Base-by-base conservation (phyloP, 1,140 invertebrate genomes). In the Anastatus disparis region DNA sequence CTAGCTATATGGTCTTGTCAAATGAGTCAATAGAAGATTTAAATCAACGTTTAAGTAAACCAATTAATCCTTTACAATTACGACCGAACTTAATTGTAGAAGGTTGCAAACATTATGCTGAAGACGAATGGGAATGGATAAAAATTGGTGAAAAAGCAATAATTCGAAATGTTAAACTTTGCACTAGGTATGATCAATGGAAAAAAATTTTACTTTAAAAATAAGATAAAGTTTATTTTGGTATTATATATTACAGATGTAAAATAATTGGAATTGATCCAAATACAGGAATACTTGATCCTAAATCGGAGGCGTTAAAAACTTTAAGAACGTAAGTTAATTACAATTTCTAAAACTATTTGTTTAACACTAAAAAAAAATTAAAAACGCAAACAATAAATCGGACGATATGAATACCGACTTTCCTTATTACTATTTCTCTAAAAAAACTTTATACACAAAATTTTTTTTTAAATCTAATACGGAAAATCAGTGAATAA, bases 61-160 rank as follows among this genome's bases (percentile, higher is more conserved):
- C 77, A n/a, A 70, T 85, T 6, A 66, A 75, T 1, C 46, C 77
- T 12, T 65, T 82, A 22, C 84, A 87, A 76, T 87, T 88, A 55
- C 78, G 87, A 62, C 87, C 87, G 9, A 88, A 87, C 70, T 84
- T 89, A 31, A 75, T 87, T 0, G 76, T 88, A 6, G 75, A 77
- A 17, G 84, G 82, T 17, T 46, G 75, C 9, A 35, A 77, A 42
- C 58, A 86, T 13, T 89, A 82, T 74, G 81, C 77, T n/a, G 88
- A 89, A 73, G 86, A 87, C 63, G 69, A 82, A 12, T 87, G 86
- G 86, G 81, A 84, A n/a, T 87, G 84, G 79, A 81, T 88, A 24
- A 84, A 81, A 75, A 83, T 88, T 17, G 86, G 86, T 0, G 71
- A 81, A 17, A 55, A 53, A 1, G 80, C 66, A 12, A 66, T 86